A percentile compares a stretch with the other conserved stretches of the same genome.
Conservation (phyloP, 1,140 invertebrate genomes). For the Heterodera schachtii region DNA sequence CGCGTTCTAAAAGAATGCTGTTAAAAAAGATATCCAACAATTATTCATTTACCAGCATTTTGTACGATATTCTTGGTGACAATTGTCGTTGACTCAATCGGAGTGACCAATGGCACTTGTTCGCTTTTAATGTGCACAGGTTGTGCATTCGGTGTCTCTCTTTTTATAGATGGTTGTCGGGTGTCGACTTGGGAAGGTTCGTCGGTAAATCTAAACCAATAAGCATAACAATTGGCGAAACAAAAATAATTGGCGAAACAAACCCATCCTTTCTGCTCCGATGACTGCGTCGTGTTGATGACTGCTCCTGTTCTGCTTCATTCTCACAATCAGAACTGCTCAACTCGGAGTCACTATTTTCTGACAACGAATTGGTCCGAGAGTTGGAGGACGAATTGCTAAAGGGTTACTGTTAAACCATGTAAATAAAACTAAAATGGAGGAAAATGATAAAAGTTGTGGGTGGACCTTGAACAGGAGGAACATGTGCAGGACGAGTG, state of each 20-base stretch:
- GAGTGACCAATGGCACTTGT: background rate
- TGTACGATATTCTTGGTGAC: background rate
- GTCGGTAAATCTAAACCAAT: background rate
- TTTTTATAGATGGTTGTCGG: background rate
- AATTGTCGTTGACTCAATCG: background rate
- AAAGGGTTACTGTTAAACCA: background rate
- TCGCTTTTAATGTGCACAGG: background rate
- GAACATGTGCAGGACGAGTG: constrained; percentile 1
- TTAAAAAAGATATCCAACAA: background rate
- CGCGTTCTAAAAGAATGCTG: background rate
- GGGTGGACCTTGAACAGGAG: background rate
- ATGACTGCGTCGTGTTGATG: background rate
- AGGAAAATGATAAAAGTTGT: background rate
- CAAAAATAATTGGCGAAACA: background rate
- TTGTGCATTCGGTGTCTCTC: background rate
- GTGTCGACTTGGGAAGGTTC: background rate
- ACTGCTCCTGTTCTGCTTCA: background rate
- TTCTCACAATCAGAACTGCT: background rate
- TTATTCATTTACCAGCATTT: background rate
- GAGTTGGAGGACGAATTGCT: constrained; percentile 1
- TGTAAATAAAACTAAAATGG: background rate
- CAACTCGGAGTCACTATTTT: background rate
- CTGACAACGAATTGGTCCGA: background rate
- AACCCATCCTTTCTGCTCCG: background rate
- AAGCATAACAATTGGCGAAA: background rate